Conservation (phyloP, 2,113 vertebrate species). For the Orcinus orca region DNA sequence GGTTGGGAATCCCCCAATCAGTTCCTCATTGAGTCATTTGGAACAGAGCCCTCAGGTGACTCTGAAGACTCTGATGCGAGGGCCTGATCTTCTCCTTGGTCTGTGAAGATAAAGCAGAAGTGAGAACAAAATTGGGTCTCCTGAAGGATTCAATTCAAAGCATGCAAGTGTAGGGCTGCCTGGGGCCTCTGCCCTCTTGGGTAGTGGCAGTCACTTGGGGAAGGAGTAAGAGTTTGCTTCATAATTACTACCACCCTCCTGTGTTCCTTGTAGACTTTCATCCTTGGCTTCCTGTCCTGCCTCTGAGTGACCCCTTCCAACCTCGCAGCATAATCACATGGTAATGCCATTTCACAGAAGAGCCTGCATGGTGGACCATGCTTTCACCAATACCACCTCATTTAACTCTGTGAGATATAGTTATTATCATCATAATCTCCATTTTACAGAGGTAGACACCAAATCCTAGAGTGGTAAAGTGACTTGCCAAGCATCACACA, state of each 20-base stretch:
- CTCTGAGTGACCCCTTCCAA: neutral
- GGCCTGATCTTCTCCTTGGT: neutral
- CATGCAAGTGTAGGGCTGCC: neutral
- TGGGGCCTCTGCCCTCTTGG: neutral
- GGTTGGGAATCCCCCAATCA: conserved; percentile 11
- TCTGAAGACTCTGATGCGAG: neutral
- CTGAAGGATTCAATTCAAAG: neutral
- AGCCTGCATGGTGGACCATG: neutral
- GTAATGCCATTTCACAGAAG: neutral
- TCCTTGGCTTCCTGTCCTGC: neutral
- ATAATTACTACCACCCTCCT: neutral
- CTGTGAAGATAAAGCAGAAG: conserved; percentile 57
- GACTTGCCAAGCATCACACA: neutral
- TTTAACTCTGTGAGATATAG: neutral
- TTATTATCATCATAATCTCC: neutral
- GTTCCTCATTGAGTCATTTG: conserved; percentile 55
- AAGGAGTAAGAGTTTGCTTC: neutral
- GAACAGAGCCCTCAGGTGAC: neutral
- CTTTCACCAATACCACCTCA: neutral
- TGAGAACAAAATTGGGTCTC: conserved; percentile 4
- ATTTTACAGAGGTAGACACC: neutral
- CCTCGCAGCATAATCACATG: neutral
- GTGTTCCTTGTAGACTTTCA: neutral
- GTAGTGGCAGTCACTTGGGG: neutral
- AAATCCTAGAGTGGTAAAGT: conserved; percentile 5